Evolutionary conservation across 2,888 invertebrate species (phyloP), one percentile per base, ranked within the genome.

Genomic region (Chrysopilus asiliformis): DNA sequence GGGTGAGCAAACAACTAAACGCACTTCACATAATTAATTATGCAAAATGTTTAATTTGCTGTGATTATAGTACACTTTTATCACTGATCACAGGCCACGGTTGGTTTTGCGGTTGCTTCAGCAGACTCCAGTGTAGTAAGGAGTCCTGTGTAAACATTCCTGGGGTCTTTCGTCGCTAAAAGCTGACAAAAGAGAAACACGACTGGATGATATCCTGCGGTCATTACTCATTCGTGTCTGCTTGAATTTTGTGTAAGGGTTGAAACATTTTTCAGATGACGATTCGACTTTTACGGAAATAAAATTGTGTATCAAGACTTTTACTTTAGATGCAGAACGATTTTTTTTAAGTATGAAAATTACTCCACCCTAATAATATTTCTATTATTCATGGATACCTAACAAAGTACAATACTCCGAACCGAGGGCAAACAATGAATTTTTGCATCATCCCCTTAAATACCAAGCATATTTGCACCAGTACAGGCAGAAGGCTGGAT

Each of bases 41-140:
- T 32, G 24, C 32, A 32, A 22, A 22, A 32, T 22, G 22, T 32
- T 32, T 32, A 32, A 32, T 19, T 32, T 16, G 31, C 5, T 16
- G 9, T 9, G 12, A 9, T 17, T 31, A 18, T 10, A 16, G 16
- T 29, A 10, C 15, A 27, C 26, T 26, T 26, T 26, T 26, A 26
- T 26, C 26, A 26, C 14, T 26, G 26, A 9, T 26, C 26, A 10
- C 26, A 26, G 10, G 10, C 12, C 8, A 26, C 26, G 12, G 26
- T 22, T 10, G 22, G 7, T 10, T 9, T 22, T 22, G 22, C 22
- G 9, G 22, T 9, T 10, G 9, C 9, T 22, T 22, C 22, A 22
- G 22, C 22, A 7, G 22, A 10, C 22, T 22, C 7, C 8, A 22
- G 22, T 9, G 22, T 10, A 22, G 22, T 22, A 10, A 22, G 10